Base-by-base conservation (phyloP, 2,888 invertebrate species). In the Neuroscelio doddi region DNA sequence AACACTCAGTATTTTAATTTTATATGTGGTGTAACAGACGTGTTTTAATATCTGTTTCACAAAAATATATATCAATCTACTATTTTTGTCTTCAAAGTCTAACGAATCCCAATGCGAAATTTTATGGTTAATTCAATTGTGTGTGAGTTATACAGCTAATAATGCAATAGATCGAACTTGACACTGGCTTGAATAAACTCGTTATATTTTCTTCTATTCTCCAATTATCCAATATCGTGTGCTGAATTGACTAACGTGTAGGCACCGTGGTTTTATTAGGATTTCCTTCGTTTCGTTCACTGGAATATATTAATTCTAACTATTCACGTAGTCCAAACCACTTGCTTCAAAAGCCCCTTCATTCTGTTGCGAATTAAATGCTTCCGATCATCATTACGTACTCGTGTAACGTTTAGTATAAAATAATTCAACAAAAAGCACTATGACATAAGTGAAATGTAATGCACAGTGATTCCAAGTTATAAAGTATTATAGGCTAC, bases 161-260 rank as follows among this genome's bases (percentile, higher is more conserved):
- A 52, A 38, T 46, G 29, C 39, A 58, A 39, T 24, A 49, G 2
- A 21, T 21, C 32, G 29, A 46, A 46, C 42, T 59, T 67, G 66
- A 67, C 64, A 68, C 62, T 64, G 41, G 64, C 34, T 34, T 32
- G 21, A 15, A 52, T 46, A 51, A 49, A 50, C 39, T 36, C n/a
- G 26, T n/a, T 21, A 17, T 27, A 49, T 50, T 62, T 64, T 58
- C 45, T 62, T 71, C 64, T 59, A 68, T 68, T 62, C 64, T 57
- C 39, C 78, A 74, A 82, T 81, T 81, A 82, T 81, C 74, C 76
- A 81, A 81, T 74, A 66, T 57, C 59, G 47, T 51, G 46, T 55
- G 61, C 29, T 66, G 64, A 71, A 75, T 74, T 75, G 71, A 57
- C 50, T 39, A 41, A 59, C 59, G 67, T 68, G 68, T 73, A 63